phyloP scores from a whole-genome alignment of 2,888 invertebrate genomes.

The Callinectes sapidus region DNA sequence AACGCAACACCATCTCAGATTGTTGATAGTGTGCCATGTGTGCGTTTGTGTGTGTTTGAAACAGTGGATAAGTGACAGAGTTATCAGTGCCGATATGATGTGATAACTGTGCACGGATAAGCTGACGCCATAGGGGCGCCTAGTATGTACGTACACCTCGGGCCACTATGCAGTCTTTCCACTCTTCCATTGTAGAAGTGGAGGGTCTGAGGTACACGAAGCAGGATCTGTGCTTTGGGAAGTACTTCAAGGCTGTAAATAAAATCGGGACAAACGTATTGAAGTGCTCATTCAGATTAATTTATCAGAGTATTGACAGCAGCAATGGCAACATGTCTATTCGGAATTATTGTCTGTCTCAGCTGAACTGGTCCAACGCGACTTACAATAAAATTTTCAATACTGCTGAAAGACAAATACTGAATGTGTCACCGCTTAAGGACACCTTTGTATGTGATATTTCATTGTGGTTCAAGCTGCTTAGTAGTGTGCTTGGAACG shows the following conservation, averaged over 20 bases:
- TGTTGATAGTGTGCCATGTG: not conserved
- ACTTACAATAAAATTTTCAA: constrained; percentile 40
- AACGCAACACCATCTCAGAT: not conserved
- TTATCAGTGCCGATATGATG: not conserved
- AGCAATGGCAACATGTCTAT: constrained; percentile 36
- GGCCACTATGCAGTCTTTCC: not conserved
- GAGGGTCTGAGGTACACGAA: constrained; percentile 39
- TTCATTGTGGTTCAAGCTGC: constrained; percentile 58
- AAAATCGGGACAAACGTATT: constrained; percentile 54
- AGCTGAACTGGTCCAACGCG: constrained; percentile 50
- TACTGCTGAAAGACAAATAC: constrained; percentile 36
- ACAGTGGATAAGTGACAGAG: not conserved
- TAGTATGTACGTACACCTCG: too few relatives aligned
- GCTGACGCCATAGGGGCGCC: not conserved
- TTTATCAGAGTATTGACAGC: constrained; percentile 48
- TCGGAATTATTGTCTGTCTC: constrained; percentile 49
- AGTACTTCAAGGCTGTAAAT: constrained; percentile 68
- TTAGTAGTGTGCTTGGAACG: constrained; percentile 47
- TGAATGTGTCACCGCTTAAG: constrained; percentile 29
- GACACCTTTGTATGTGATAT: constrained; percentile 58
- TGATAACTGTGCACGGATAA: not conserved
- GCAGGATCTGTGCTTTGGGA: constrained; percentile 61
- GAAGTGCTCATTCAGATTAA: constrained; percentile 19
- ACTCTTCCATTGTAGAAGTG: not conserved
- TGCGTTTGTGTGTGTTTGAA: not conserved